Evolutionary conservation across 1,140 invertebrate species (phyloP).

Genomic region (Rhynchophorus ferrugineus): DNA sequence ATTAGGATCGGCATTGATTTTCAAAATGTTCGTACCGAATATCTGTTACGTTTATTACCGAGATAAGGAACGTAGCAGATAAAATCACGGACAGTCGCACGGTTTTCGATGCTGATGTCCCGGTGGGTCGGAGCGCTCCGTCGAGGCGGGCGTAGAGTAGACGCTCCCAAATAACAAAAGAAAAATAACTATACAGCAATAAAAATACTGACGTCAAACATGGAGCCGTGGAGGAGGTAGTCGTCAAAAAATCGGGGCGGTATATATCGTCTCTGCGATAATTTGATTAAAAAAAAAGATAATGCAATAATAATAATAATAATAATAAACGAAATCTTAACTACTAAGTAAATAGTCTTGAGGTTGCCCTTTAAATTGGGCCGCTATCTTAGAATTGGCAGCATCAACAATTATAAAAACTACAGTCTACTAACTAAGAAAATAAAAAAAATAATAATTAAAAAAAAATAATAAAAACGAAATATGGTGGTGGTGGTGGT

Average conservation of each 20-base stretch:
- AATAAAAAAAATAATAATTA: slow-evolving; percentile 36
- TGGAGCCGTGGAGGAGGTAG: background rate
- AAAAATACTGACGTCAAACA: background rate
- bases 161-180: too few relatives aligned
- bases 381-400: slow-evolving; percentile 43
- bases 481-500: too few relatives aligned
- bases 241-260: background rate
- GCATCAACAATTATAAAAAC: slow-evolving; percentile 41
- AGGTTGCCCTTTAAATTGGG: slow-evolving; percentile 15
- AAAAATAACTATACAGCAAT: slow-evolving; percentile 2
- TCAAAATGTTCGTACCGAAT: too few relatives aligned
- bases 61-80: too few relatives aligned
- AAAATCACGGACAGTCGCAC: too few relatives aligned
- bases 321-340: slow-evolving; percentile 29
- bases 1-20: too few relatives aligned
- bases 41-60: too few relatives aligned
- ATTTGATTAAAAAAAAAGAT: slow-evolving; percentile 7
- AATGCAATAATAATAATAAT: slow-evolving; percentile 25
- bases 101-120: too few relatives aligned
- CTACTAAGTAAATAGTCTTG: slow-evolving; percentile 36
- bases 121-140: too few relatives aligned
- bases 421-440: slow-evolving; percentile 40
- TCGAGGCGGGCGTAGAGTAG: too few relatives aligned
- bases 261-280: background rate
- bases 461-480: slow-evolving; percentile 17